Conservation (phyloP, 2,797 vertebrate genomes). For the Miichthys miiuy region DNA sequence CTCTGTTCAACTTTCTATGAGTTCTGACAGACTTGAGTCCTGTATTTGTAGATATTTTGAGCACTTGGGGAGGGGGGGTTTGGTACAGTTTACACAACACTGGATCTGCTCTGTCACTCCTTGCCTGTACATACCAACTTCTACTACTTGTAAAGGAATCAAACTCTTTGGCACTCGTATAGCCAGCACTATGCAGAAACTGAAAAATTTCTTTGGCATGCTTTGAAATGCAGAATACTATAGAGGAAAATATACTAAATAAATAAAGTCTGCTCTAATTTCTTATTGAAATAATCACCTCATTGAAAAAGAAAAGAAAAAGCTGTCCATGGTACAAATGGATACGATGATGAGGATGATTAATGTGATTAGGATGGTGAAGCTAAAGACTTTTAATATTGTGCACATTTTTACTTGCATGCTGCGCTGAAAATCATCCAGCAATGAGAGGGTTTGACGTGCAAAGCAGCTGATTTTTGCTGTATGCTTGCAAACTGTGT, state of each 20-base stretch:
- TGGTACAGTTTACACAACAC: conserved; percentile 78
- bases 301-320: conserved; percentile 54
- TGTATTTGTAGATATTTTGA: conserved; percentile 82
- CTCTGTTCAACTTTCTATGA: conserved; percentile 69
- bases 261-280: conserved; percentile 77
- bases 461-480: conserved; percentile 73
- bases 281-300: conserved; percentile 74
- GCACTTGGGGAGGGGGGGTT: conserved; percentile 58
- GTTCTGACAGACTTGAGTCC: conserved; percentile 54
- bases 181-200: conserved; percentile 90
- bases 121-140: conserved; percentile 83
- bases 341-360: conserved; percentile 52
- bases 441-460: conserved; percentile 58
- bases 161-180: conserved; percentile 82
- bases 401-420: conserved; percentile 86
- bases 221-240: conserved; percentile 88
- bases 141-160: conserved; percentile 80
- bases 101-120: conserved; percentile 79
- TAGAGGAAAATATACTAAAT: conserved; percentile 81
- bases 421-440: conserved; percentile 81
- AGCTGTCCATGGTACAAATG: conserved; percentile 55
- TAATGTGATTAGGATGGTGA: conserved; percentile 50
- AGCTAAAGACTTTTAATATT: conserved; percentile 72
- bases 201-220: conserved; percentile 85
- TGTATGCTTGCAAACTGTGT: conserved; percentile 80